A percentile compares a stretch with the other conserved stretches of the same genome.
Conservation (phyloP, 2,113 vertebrate genomes). For the Muntiacus reevesi region DNA sequence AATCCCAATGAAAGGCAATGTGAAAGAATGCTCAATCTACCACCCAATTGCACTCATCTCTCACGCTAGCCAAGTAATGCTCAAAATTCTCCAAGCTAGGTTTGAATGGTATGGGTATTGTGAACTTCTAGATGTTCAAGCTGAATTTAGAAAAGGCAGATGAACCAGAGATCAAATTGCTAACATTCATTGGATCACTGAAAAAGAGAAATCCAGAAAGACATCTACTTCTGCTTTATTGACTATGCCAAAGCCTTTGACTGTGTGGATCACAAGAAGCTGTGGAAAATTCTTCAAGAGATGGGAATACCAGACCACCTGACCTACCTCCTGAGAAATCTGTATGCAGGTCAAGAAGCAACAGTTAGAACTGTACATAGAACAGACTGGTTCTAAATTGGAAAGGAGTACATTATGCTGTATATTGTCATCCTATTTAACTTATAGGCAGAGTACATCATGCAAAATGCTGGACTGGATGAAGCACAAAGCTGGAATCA, state of each 20-base stretch:
- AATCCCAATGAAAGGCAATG: background rate
- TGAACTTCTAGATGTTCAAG: background rate
- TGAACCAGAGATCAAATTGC: background rate
- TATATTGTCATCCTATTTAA: background rate
- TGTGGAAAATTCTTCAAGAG: background rate
- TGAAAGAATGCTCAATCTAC: background rate
- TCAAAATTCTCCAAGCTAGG: background rate
- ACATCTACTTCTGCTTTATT: background rate
- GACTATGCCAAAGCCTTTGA: background rate
- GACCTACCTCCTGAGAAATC: background rate
- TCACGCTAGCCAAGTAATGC: rapidly evolving
- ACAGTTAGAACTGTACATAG: background rate
- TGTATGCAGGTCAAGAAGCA: background rate
- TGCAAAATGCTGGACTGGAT: background rate
- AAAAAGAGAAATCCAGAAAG: background rate
- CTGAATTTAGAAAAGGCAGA: background rate
- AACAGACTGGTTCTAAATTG: background rate
- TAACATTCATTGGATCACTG: background rate
- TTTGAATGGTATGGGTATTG: rapidly evolving
- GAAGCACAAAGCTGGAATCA: background rate
- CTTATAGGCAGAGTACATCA: background rate
- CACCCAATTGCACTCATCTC: background rate
- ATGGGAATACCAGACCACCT: background rate
- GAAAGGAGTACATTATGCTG: background rate
- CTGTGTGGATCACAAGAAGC: background rate